Conservation (phyloP, 2,113 vertebrate species). For the Indicator maculatus region DNA sequence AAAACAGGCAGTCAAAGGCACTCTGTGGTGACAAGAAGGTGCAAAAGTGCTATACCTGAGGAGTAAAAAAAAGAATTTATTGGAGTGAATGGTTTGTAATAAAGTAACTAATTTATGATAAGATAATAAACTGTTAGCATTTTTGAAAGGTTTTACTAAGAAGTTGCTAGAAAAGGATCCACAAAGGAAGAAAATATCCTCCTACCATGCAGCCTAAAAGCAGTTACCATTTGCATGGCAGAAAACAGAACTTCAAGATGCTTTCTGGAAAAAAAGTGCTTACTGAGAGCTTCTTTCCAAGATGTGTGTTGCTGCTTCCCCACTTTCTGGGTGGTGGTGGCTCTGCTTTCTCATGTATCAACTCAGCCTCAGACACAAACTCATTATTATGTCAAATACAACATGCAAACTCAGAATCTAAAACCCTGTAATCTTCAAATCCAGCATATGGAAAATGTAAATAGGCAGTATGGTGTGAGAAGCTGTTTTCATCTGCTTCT, state of each 20-base stretch:
- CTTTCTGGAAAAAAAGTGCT: conserved; percentile 1
- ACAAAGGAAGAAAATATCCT: not conserved
- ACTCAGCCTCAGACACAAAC: conserved; percentile 57
- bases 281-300: conserved; percentile 28
- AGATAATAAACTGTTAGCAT: not conserved
- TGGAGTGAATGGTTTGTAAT: not conserved
- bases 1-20: not conserved
- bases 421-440: conserved; percentile 79
- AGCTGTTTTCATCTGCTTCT: conserved; percentile 61
- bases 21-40: not conserved
- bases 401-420: conserved; percentile 72
- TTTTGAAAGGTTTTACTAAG: not conserved
- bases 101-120: not conserved
- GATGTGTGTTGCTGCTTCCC: conserved; percentile 2
- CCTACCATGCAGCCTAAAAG: not conserved
- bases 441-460: conserved; percentile 67
- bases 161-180: not conserved
- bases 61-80: not conserved
- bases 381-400: conserved; percentile 76
- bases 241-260: conserved; percentile 8
- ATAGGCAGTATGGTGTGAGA: conserved; percentile 22
- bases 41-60: not conserved
- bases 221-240: not conserved
- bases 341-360: conserved; percentile 63
- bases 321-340: conserved; percentile 39